Evolutionary conservation across 2,888 invertebrate species (phyloP), one percentile per base, ranked within the genome.

Genomic region (Stenodema calcarata): DNA sequence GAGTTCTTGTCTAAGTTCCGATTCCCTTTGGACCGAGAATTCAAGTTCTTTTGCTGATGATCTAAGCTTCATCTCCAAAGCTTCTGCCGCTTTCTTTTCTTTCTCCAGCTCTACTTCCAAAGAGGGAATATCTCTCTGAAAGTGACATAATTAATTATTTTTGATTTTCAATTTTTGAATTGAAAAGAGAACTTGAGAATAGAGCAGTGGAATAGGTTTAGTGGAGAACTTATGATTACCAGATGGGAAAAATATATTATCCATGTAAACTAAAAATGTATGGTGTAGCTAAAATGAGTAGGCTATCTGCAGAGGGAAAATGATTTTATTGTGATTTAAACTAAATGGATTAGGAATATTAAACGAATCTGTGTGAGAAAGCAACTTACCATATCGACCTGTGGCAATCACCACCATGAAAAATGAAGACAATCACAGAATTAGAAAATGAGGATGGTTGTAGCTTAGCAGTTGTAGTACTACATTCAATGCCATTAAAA

Each of bases 11-110:
- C 96, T 94, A 89, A 95, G 92, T 90, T 95, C 94, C 84, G 94
- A 93, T 92, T 98, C 98, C 70, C 95, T 93, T 90, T 95, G 94
- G 16, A 95, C 94, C 89, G 96, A 92, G 89, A 94, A 93, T 90
- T 97, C 97, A 89, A 97, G 92, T 91, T 97, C 96, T 89, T 93
- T 92, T 90, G 95, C 93, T 88, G 97, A 92, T 78, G 93, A 93
- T 82, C 94, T 94, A 90, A 96, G 95, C 90, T 95, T 95, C 86
- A 94, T 94, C 91, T 97, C 96, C 89, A 97, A 90, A 83, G 94
- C 94, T 89, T 95, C 95, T 88, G 95, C 93, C 81, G 94, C 94
- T 87, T 93, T 93, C 89, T 94, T 93, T 91, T 96, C 96, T 88
- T 95, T 93, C 90, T 96, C 96, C 84, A 96, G 92, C 87, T 95